Evolutionary conservation across 2,888 invertebrate species (phyloP).

Genomic region (Melinaea marsaeus): DNA sequence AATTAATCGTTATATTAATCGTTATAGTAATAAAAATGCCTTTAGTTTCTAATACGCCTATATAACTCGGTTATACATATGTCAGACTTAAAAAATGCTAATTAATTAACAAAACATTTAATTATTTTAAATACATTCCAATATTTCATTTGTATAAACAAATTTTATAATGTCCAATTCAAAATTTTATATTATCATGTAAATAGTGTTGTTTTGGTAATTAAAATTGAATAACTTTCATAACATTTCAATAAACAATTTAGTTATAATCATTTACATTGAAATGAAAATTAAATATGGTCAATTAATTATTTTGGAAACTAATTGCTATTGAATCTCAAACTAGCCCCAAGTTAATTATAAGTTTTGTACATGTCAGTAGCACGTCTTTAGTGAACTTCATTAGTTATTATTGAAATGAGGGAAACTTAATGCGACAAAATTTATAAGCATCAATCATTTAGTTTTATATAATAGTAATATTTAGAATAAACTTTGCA

Average conservation of each 20-base stretch:
- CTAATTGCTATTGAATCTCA: slow-evolving; percentile 18
- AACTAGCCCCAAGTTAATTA: slow-evolving; percentile 25
- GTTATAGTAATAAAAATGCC: too few relatives aligned
- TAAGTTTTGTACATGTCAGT: slow-evolving; percentile 22
- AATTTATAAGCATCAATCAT: not conserved
- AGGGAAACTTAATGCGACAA: slow-evolving; percentile 15
- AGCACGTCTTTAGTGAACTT: slow-evolving; percentile 16
- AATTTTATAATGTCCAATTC: too few relatives aligned
- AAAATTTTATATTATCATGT: too few relatives aligned
- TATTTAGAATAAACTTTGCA: not conserved
- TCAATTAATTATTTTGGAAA: slow-evolving; percentile 19
- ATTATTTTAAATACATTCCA: too few relatives aligned
- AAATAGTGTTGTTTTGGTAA: too few relatives aligned
- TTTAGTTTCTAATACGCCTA: too few relatives aligned
- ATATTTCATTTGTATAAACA: too few relatives aligned
- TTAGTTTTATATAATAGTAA: not conserved
- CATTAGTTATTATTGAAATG: slow-evolving; percentile 22
- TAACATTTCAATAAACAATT: not conserved
- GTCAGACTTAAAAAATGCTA: too few relatives aligned
- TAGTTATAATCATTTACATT: not conserved
- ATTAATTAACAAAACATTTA: too few relatives aligned
- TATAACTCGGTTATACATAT: too few relatives aligned
- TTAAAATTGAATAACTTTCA: not conserved
- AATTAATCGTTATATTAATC: too few relatives aligned
- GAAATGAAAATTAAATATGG: slow-evolving; percentile 12